Evolutionary conservation across 37 sponge, comb jelly and placozoan genomes (phyloP).

Genomic region (Crambe crambe): DNA sequence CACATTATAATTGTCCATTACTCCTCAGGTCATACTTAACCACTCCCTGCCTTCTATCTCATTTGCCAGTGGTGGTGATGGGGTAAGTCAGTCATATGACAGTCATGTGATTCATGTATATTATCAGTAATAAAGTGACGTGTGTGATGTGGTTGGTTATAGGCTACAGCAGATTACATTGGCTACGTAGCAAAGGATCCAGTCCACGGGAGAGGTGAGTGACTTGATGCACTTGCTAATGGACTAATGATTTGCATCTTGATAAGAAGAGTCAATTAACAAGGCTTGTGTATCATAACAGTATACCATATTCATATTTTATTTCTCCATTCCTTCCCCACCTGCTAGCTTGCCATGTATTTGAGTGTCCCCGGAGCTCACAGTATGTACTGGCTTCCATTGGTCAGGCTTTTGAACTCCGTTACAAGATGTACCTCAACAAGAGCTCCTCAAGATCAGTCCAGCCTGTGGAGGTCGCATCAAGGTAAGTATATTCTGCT

Average conservation of each 20-base stretch:
- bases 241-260: not conserved
- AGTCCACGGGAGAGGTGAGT: slow-evolving; percentile 63
- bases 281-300: too few species aligned
- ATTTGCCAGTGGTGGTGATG: slow-evolving; percentile 92
- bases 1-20: too few species aligned
- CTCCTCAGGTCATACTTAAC: slow-evolving; percentile 65
- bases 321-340: too few species aligned
- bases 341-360: slow-evolving; percentile 90
- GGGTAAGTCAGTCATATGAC: slow-evolving; percentile 57
- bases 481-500: not conserved
- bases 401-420: slow-evolving; percentile 88
- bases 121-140: too few species aligned
- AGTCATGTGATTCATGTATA: not conserved
- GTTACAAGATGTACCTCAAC: slow-evolving; percentile 77
- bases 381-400: slow-evolving; percentile 76
- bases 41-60: slow-evolving; percentile 81
- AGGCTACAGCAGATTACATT: slow-evolving; percentile 70
- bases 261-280: too few species aligned
- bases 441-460: not conserved
- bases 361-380: slow-evolving; percentile 69
- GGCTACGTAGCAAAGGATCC: slow-evolving; percentile 89
- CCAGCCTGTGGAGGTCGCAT: not conserved
- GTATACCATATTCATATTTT: too few species aligned
- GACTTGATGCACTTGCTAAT: not conserved
- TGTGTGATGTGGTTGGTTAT: not conserved